Conservation (phyloP, 2,888 invertebrate species). For the Lasioglossum zephyrum region DNA sequence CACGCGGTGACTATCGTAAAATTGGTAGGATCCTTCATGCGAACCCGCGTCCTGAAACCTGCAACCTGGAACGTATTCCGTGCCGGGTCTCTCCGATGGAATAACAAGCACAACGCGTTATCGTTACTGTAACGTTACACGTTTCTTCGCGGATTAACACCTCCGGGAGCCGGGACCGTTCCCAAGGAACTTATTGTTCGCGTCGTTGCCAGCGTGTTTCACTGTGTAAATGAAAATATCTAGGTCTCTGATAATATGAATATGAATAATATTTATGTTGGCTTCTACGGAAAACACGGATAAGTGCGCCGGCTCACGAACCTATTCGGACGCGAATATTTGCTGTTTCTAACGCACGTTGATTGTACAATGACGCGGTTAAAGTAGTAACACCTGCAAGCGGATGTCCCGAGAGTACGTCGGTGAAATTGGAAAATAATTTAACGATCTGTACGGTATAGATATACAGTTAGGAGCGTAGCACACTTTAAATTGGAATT, state of each 20-base stretch:
- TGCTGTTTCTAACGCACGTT: background rate
- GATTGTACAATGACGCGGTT: background rate
- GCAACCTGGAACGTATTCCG: background rate
- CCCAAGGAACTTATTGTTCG: background rate
- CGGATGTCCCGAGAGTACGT: background rate
- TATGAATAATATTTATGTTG: background rate
- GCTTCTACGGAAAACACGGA: background rate
- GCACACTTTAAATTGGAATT: too few species aligned
- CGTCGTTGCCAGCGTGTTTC: background rate
- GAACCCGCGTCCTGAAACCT: background rate
- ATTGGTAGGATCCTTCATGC: conserved; percentile 8
- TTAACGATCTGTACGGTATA: background rate
- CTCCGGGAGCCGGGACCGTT: background rate
- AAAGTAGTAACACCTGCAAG: background rate
- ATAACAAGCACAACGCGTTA: background rate
- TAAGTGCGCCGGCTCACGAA: background rate
- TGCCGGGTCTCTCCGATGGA: background rate
- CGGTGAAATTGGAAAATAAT: background rate
- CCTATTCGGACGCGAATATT: background rate
- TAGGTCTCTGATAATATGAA: background rate
- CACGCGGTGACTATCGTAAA: conserved; percentile 38
- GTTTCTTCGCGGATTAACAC: conserved; percentile 5
- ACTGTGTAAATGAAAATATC: background rate
- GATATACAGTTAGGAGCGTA: too few species aligned
- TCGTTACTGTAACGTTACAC: background rate